Evolutionary conservation across 2,888 invertebrate species (phyloP).

Genomic region (Eupeodes latifasciatus): DNA sequence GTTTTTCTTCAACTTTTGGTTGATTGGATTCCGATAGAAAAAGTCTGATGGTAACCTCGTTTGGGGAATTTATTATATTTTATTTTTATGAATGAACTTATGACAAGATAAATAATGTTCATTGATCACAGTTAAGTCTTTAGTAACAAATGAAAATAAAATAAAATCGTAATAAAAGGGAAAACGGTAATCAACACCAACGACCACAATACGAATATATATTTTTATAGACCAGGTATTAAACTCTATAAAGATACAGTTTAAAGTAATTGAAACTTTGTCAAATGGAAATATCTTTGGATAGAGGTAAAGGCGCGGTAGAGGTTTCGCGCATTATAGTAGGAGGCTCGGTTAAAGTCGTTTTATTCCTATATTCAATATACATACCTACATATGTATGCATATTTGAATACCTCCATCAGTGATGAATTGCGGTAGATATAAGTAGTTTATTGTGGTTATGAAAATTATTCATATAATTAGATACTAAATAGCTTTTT

Average conservation of each 20-base stretch:
- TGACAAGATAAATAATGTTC: conserved; percentile 24
- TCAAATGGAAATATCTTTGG: neutral
- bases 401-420: neutral
- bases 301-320: neutral
- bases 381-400: no score
- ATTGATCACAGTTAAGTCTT: conserved; percentile 26
- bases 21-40: no score
- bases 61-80: neutral
- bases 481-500: conserved; percentile 25
- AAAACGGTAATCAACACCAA: conserved; percentile 42
- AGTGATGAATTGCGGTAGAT: conserved; percentile 10
- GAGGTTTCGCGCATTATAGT: neutral
- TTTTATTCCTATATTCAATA: no score
- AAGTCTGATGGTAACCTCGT: neutral
- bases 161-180: neutral
- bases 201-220: conserved; percentile 10
- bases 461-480: conserved; percentile 24
- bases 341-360: neutral
- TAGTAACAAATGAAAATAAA: neutral
- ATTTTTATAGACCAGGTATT: neutral
- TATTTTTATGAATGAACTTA: conserved; percentile 17
- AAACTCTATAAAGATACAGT: conserved; percentile 12
- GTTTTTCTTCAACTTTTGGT: no score
- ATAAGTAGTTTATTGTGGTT: conserved; percentile 23
- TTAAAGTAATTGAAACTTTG: conserved; percentile 43